Conservation (phyloP, 2,888 invertebrate species). For the Hedya salicella region DNA sequence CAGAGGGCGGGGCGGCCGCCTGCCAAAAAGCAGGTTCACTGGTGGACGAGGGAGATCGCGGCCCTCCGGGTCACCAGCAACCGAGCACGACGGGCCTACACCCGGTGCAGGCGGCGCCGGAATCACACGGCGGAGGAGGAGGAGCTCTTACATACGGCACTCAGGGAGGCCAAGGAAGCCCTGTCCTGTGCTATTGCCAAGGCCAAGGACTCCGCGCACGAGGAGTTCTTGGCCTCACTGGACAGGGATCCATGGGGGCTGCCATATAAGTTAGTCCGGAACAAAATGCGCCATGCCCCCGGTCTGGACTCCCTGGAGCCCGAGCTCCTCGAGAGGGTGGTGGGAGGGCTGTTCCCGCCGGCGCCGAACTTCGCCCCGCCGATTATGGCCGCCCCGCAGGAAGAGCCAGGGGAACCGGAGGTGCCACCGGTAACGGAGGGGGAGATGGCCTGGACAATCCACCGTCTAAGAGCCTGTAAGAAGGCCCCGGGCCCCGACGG, state of each 20-base stretch:
- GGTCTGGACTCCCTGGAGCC: neutral
- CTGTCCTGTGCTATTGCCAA: neutral
- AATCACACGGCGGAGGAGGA: neutral
- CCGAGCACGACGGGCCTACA: neutral
- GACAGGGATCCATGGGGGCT: constrained; percentile 1
- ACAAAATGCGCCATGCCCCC: neutral
- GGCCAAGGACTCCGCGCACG: neutral
- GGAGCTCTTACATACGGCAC: neutral
- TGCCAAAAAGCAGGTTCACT: neutral
- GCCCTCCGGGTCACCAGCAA: neutral
- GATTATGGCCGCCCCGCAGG: no score
- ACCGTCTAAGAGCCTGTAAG: neutral
- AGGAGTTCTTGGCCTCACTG: neutral
- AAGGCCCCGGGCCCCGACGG: constrained; percentile 10
- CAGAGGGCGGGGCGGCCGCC: neutral
- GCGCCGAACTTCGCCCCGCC: no score
- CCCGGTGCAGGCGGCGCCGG: neutral
- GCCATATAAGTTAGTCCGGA: neutral
- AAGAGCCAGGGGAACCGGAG: neutral
- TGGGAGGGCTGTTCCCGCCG: neutral
- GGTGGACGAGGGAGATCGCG: neutral
- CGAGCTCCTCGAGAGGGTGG: neutral
- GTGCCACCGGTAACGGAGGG: neutral
- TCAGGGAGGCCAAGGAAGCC: neutral
- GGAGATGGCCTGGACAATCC: neutral